Evolutionary conservation across 2,797 vertebrate species (phyloP).

Genomic region (Apodemus agrarius): DNA sequence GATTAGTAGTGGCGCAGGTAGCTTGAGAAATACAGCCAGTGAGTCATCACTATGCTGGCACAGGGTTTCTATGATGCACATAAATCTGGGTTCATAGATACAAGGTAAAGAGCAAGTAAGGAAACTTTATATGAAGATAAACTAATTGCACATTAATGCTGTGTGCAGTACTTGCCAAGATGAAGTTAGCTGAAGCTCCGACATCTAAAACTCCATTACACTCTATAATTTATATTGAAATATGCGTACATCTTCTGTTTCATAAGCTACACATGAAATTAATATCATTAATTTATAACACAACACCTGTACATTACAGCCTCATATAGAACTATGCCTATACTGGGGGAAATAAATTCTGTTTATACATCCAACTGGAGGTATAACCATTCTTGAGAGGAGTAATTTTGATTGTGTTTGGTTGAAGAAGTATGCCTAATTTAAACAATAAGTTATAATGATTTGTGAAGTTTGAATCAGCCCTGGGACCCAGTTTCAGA

Average conservation of each 20-base stretch:
- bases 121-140: slow-evolving; percentile 26
- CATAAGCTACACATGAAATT: slow-evolving; percentile 19
- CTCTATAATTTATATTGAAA: slow-evolving; percentile 29
- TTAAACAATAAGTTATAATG: slow-evolving; percentile 36
- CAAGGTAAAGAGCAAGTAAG: neutral
- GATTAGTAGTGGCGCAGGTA: neutral
- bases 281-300: slow-evolving; percentile 47
- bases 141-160: slow-evolving; percentile 16
- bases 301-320: neutral
- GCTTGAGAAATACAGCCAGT: neutral
- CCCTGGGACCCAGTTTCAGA: neutral
- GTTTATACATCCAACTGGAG: slow-evolving; percentile 8
- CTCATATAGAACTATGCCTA: neutral
- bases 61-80: neutral
- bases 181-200: neutral
- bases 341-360: slow-evolving; percentile 42
- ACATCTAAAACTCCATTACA: neutral
- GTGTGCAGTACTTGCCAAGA: neutral
- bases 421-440: neutral
- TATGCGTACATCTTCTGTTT: slow-evolving; percentile 22
- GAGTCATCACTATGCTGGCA: neutral
- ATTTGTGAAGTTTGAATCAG: slow-evolving; percentile 20
- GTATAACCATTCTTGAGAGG: slow-evolving; percentile 1
- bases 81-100: neutral
- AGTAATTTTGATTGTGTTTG: slow-evolving; percentile 26